Conservation (phyloP, 2,113 vertebrate genomes). For the Zosterops pallidus region DNA sequence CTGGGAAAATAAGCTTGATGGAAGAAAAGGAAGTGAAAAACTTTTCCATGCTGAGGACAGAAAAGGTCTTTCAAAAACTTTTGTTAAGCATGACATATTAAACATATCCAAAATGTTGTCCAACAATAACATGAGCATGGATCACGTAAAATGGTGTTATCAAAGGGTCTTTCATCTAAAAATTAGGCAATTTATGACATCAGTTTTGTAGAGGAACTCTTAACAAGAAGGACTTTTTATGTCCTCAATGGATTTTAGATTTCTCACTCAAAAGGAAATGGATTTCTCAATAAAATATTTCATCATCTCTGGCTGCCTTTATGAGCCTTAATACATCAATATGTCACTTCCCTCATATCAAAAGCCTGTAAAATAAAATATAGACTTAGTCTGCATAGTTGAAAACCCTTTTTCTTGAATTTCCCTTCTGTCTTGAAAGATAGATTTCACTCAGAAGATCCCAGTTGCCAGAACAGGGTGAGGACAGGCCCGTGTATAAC, state of each 20-base stretch:
- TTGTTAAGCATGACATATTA: not conserved
- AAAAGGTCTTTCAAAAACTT: conserved; percentile 24
- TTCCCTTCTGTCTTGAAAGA: not conserved
- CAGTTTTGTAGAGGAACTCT: not conserved
- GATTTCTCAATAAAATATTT: not conserved
- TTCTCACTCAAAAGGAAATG: not conserved
- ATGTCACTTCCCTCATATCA: not conserved
- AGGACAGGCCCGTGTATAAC: not conserved
- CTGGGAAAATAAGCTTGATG: not conserved
- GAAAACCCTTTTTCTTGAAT: not conserved
- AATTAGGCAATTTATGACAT: not conserved
- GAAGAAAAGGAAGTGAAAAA: conserved; percentile 23
- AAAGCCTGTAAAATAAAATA: not conserved
- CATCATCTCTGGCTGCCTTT: not conserved
- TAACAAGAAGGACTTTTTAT: not conserved
- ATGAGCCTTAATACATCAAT: not conserved
- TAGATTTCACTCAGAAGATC: not conserved
- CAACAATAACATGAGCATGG: not conserved
- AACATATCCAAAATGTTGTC: not conserved
- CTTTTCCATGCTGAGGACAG: not conserved
- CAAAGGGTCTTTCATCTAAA: not conserved
- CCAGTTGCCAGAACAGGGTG: not conserved
- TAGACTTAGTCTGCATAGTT: not conserved
- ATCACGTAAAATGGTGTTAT: not conserved
- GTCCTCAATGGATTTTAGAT: not conserved